phyloP scores from a whole-genome alignment of 2,113 vertebrate species.

The Chaetodon trifascialis region DNA sequence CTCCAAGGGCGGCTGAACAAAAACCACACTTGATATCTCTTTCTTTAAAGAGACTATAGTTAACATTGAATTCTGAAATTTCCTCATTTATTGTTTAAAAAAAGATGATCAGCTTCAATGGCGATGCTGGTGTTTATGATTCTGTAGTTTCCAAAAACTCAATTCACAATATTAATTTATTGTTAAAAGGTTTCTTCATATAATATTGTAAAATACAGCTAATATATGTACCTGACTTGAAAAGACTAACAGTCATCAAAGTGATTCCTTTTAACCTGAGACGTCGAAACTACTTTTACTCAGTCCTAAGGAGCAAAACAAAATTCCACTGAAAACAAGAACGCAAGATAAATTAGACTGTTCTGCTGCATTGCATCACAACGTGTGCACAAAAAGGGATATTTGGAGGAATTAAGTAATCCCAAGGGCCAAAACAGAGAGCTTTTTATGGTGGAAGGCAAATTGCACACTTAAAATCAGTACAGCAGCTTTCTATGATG shows the following conservation, averaged over 20 bases:
- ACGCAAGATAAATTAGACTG: background rate
- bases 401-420: constrained; percentile 15
- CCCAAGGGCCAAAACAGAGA: constrained; percentile 1
- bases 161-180: too few relatives aligned
- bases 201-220: background rate
- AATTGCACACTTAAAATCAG: constrained; percentile 11
- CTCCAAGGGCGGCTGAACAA: background rate
- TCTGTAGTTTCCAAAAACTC: too few relatives aligned
- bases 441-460: constrained; percentile 14
- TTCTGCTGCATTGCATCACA: constrained; percentile 16
- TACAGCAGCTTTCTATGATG: background rate
- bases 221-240: background rate
- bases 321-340: background rate
- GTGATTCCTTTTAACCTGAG: background rate
- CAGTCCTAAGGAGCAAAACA: background rate
- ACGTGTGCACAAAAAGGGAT: constrained; percentile 6
- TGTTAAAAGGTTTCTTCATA: background rate
- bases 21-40: background rate
- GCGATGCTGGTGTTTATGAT: too few relatives aligned
- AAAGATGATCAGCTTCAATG: too few relatives aligned
- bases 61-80: too few relatives aligned
- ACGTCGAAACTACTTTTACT: background rate
- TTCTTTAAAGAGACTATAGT: too few relatives aligned
- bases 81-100: too few relatives aligned
- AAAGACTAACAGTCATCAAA: background rate